Percentiles rank a stretch among this genome's conserved stretches.
Conservation (phyloP, 1,140 invertebrate genomes). For the Caenorhabditis tropicalis region DNA sequence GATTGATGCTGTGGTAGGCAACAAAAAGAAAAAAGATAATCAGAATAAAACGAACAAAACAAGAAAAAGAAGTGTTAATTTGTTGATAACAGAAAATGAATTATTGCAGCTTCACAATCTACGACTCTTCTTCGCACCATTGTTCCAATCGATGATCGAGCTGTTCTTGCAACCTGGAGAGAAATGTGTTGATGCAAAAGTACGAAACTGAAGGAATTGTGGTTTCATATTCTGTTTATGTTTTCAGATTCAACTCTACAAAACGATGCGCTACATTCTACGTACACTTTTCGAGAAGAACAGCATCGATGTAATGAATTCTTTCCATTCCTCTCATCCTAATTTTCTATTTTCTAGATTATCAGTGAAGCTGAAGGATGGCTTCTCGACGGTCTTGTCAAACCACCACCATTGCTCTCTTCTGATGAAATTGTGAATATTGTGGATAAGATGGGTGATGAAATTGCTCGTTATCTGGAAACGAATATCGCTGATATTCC, state of each 20-base stretch:
- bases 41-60: background rate
- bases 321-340: background rate
- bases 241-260: conserved; percentile 49
- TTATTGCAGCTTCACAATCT: conserved; percentile 20
- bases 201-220: too few relatives aligned
- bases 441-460: conserved; percentile 4
- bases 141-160: conserved; percentile 11
- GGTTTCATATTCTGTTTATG: too few relatives aligned
- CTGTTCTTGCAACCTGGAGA: background rate
- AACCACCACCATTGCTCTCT: background rate
- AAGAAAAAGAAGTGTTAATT: background rate
- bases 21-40: background rate
- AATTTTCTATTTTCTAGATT: background rate
- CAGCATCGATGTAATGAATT: background rate
- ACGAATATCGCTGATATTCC: background rate
- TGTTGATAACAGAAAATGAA: background rate
- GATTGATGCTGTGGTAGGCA: background rate
- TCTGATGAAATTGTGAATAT: conserved; percentile 26
- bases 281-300: conserved; percentile 17
- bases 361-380: background rate
- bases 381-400: background rate
- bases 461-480: conserved; percentile 12
- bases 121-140: background rate
- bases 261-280: conserved; percentile 8
- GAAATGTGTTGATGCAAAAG: background rate